Evolutionary conservation across 2,888 invertebrate species (phyloP).

Genomic region (Tethea ocularis): DNA sequence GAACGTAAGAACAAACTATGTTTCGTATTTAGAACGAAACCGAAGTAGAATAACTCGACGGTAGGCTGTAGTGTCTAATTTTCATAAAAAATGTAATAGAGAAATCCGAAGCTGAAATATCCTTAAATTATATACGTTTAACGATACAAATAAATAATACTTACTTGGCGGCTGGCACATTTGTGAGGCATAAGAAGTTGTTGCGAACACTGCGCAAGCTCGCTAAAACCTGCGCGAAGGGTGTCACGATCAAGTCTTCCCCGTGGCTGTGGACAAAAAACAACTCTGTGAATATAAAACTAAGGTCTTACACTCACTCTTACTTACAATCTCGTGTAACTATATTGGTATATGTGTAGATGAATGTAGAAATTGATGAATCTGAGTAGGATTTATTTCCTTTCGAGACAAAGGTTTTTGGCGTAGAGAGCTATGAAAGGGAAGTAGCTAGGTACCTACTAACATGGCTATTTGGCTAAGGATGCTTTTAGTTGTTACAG

Average conservation of each 20-base stretch:
- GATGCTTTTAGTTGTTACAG: not conserved
- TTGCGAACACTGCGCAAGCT: slow-evolving; percentile 98
- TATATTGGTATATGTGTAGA: not conserved
- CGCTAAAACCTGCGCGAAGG: slow-evolving; percentile 99
- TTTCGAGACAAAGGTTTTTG: slow-evolving; percentile 7
- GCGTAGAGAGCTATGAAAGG: not conserved
- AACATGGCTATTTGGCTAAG: not conserved
- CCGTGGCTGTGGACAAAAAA: slow-evolving; percentile 90
- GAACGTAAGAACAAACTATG: no score
- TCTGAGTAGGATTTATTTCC: slow-evolving; percentile 6
- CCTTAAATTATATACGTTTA: not conserved
- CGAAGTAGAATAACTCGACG: no score
- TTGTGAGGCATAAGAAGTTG: slow-evolving; percentile 98
- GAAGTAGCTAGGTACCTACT: not conserved
- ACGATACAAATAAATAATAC: slow-evolving; percentile 60
- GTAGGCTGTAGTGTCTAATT: no score
- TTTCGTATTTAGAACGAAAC: no score
- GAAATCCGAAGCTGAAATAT: not conserved
- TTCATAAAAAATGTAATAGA: no score
- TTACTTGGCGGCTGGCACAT: slow-evolving; percentile 94
- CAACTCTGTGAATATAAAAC: slow-evolving; percentile 17
- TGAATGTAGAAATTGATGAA: not conserved
- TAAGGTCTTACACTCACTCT: slow-evolving; percentile 8
- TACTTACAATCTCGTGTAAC: not conserved
- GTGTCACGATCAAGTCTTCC: slow-evolving; percentile 99